A percentile compares a stretch with the other conserved stretches of the same genome.
Evolutionary conservation across 2,888 invertebrate species (phyloP).

Genomic region (Nycteola revayana): DNA sequence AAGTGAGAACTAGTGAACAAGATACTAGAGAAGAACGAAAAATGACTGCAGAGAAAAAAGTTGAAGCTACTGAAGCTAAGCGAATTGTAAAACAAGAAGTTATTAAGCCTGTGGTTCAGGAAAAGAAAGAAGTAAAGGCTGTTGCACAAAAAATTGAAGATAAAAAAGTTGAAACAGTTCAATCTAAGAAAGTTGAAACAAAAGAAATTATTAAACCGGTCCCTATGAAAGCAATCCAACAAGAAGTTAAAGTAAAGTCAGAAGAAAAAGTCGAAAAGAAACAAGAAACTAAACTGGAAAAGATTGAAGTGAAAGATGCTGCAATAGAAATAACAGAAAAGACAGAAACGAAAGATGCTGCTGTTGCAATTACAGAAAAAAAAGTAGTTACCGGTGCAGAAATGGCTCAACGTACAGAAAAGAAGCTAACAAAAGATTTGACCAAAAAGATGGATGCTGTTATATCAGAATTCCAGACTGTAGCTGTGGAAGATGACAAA

Average conservation of each 20-base stretch:
- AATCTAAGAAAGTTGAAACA: slow-evolving; percentile 26
- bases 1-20: slow-evolving; percentile 12
- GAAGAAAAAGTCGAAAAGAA: slow-evolving; percentile 11
- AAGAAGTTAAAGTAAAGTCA: slow-evolving; percentile 4
- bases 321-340: slow-evolving; percentile 22
- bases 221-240: slow-evolving; percentile 19
- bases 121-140: slow-evolving; percentile 20
- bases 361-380: slow-evolving; percentile 21
- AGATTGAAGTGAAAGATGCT: slow-evolving; percentile 5
- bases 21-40: slow-evolving; percentile 8
- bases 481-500: slow-evolving; percentile 48
- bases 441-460: slow-evolving; percentile 66
- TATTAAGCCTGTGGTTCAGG: slow-evolving; percentile 21
- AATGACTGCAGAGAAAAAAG: slow-evolving; percentile 10
- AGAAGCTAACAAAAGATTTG: slow-evolving; percentile 55
- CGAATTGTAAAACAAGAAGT: slow-evolving; percentile 4
- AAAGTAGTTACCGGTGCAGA: slow-evolving; percentile 50
- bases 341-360: slow-evolving; percentile 6
- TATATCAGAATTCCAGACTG: slow-evolving; percentile 63
- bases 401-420: slow-evolving; percentile 65
- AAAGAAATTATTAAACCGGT: slow-evolving; percentile 19
- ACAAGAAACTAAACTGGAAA: slow-evolving; percentile 6
- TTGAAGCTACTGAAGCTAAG: slow-evolving; percentile 11
- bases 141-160: slow-evolving; percentile 19
- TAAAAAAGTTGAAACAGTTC: slow-evolving; percentile 8